Evolutionary conservation across 2,797 vertebrate genomes (phyloP).

Genomic region (Paramormyrops hopkinsi): DNA sequence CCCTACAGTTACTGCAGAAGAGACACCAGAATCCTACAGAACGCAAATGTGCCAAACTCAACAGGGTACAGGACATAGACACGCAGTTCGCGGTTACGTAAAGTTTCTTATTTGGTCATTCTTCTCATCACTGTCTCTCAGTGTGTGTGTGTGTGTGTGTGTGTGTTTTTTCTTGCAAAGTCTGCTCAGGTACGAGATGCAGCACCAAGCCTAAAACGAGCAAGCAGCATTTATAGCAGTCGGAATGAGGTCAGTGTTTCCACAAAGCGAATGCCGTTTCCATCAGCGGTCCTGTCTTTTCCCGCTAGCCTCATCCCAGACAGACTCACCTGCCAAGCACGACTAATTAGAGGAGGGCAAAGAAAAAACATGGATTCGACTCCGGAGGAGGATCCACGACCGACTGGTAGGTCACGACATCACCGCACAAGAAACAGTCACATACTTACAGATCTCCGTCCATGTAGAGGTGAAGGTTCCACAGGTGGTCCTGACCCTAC

Average conservation of each 20-base stretch:
- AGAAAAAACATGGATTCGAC: not conserved
- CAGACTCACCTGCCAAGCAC: not conserved
- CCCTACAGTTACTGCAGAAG: not conserved
- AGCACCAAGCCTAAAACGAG: not conserved
- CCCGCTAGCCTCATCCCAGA: not conserved
- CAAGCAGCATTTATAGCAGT: not conserved
- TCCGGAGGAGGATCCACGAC: not conserved
- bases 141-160: not conserved
- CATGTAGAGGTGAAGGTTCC: not conserved
- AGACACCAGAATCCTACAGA: not conserved
- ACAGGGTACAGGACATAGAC: not conserved
- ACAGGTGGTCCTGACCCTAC: not conserved
- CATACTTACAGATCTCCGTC: not conserved
- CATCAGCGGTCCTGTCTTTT: not conserved
- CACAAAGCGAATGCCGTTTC: not conserved
- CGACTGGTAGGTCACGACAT: not conserved
- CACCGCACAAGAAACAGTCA: not conserved
- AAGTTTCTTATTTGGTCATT: not conserved
- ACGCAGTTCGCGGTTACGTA: not conserved
- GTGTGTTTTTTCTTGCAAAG: not conserved
- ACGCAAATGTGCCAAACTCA: not conserved
- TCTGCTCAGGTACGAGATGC: not conserved
- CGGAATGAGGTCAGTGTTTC: slow-evolving; percentile 2
- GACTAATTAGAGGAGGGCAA: not conserved
- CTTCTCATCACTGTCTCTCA: not conserved